Conservation (phyloP, 1,140 invertebrate species). For the Bathynomus jamesi region DNA sequence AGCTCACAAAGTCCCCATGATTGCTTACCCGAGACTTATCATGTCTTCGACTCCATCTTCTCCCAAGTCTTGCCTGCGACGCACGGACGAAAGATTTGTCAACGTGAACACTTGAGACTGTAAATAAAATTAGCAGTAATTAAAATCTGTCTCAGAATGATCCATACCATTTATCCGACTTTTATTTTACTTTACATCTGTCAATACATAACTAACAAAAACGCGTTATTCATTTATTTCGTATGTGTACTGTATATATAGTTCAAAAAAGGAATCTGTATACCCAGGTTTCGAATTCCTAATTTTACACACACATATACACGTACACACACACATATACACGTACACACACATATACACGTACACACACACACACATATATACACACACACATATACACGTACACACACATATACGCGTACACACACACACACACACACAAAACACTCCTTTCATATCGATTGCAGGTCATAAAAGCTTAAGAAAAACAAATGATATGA, state of each 20-base stretch:
- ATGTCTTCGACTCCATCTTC: constrained; percentile 82
- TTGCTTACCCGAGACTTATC: constrained; percentile 73
- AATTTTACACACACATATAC: constrained; percentile 41
- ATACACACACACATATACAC: neutral
- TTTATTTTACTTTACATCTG: neutral
- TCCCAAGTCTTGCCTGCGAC: constrained; percentile 74
- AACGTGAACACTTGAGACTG: constrained; percentile 81
- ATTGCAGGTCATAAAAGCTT: no score
- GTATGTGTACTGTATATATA: no score
- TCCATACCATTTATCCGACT: neutral
- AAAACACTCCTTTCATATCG: no score
- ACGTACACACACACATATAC: constrained; percentile 12
- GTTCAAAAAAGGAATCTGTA: no score
- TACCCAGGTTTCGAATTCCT: no score
- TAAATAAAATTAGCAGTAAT: neutral
- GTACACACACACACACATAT: neutral
- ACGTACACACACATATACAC: neutral
- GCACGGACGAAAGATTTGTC: constrained; percentile 69
- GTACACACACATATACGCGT: neutral
- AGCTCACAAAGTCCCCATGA: no score
- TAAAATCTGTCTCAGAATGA: no score
- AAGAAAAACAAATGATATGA: no score
- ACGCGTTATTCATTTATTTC: no score
- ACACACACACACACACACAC: neutral
- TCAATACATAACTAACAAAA: no score